Base-by-base conservation (phyloP, 2,113 vertebrate species). In the Phocoena sinus region DNA sequence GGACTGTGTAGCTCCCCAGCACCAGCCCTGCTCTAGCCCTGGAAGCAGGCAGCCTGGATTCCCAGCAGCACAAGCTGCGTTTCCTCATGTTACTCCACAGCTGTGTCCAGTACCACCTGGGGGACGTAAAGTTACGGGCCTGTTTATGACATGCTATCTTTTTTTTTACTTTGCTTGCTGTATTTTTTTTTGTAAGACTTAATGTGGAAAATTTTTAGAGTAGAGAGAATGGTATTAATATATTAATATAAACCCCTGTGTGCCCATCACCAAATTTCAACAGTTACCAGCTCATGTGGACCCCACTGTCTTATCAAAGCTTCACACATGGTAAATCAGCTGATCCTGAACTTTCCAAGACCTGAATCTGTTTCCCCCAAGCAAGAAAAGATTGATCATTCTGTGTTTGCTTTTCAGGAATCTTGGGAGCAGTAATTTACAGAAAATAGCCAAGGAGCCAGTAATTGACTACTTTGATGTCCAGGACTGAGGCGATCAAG, bases 391-490 rank as follows among this genome's bases (percentile, higher is more conserved):
- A 73, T 26, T 76, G 44, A 90, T 68, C 26, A 62, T 89, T 67
- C 95, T 82, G 96, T 91, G n/a, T 98, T 98, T 97, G 80, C 21
- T 95, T 99, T 99, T 93, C 98, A 99, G 99, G 98, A 98, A 92
- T 77, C 94, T 97, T 94, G 98, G 98, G 56, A 98, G 96, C 97
- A 98, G 97, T 96, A 97, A 98, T 97, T 98, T 99, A 98, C 99
- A 99, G 31, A 99, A 99, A 98, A 98, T 98, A 76, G 93, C 98
- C 56, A 99, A 99, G 97, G 99, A 99, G 91, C 99, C 99, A 1
- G 67, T 99, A 31, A 99, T 99, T 74, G 99, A 99, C 98, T 99
- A 99, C 98, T 99, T 99, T 98, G 99, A 99, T 97, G 99, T 99
- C 92, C 99, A 99, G 97, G 99, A 99, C 98, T 99, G 97, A 99